Conservation (phyloP, 2,888 invertebrate species). For the Platycnemis pennipes region DNA sequence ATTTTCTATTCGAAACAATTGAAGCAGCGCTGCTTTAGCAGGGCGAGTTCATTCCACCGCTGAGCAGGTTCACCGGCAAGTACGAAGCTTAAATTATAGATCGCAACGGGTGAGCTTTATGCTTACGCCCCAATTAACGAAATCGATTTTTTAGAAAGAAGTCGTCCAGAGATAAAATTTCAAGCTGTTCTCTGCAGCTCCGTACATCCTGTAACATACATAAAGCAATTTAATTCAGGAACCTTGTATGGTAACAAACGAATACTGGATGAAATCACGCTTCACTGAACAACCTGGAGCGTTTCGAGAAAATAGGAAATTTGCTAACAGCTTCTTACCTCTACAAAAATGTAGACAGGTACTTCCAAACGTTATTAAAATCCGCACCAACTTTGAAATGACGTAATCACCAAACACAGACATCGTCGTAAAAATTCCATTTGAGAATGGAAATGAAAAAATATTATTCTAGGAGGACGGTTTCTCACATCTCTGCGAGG, state of each 20-base stretch:
- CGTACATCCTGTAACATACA: not conserved
- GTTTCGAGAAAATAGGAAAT: not conserved
- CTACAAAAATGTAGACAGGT: too few relatives aligned
- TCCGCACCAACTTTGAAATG: too few relatives aligned
- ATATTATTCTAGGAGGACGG: too few relatives aligned
- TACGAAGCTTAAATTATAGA: not conserved
- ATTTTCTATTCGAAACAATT: slow-evolving; percentile 57
- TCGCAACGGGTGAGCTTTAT: not conserved
- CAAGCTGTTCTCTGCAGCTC: not conserved
- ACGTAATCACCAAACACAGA: too few relatives aligned
- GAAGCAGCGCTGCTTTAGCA: not conserved
- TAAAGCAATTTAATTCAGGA: not conserved
- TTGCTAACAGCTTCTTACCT: too few relatives aligned
- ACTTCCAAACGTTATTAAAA: too few relatives aligned
- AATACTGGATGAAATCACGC: not conserved
- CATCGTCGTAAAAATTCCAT: too few relatives aligned
- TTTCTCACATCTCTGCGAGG: too few relatives aligned
- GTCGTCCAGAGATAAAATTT: not conserved
- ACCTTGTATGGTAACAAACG: not conserved
- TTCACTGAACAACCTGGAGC: not conserved
- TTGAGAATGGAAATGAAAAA: too few relatives aligned
- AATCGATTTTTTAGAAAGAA: not conserved
- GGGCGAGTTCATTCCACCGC: not conserved
- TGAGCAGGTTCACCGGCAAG: not conserved
- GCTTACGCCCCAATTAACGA: not conserved